Evolutionary conservation across 2,888 invertebrate species (phyloP).

Genomic region (Chironomus tentans): DNA sequence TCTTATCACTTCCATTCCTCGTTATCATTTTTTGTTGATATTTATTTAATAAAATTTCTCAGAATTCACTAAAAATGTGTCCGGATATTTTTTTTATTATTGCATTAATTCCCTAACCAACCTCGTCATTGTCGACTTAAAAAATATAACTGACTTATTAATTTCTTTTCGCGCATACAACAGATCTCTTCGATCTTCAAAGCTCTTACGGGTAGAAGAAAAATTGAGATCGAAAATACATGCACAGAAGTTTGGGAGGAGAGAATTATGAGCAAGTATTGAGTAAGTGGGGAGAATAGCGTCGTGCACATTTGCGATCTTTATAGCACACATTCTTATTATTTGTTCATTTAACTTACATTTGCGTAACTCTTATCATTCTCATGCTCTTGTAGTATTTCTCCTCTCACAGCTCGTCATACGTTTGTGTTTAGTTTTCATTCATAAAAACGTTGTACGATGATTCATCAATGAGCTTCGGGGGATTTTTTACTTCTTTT

Average conservation of each 20-base stretch:
- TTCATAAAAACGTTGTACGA: neutral
- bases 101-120: no score
- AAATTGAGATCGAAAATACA: neutral
- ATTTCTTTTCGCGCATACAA: no score
- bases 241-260: neutral
- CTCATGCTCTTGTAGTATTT: neutral
- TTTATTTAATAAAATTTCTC: neutral
- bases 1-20: neutral
- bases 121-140: neutral
- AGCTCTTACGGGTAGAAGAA: neutral
- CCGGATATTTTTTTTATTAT: neutral
- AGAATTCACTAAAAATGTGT: neutral
- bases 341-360: no score
- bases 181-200: neutral
- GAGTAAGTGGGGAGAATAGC: neutral
- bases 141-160: neutral
- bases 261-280: neutral
- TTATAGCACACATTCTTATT: neutral
- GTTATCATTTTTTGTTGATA: neutral
- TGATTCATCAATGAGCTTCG: neutral
- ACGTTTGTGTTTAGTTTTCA: neutral
- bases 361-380: neutral
- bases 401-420: neutral
- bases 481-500: neutral
- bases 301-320: neutral